Evolutionary conservation across 1,140 invertebrate genomes (phyloP), one percentile per base, ranked within the genome.

Genomic region (Ganaspis sp.): DNA sequence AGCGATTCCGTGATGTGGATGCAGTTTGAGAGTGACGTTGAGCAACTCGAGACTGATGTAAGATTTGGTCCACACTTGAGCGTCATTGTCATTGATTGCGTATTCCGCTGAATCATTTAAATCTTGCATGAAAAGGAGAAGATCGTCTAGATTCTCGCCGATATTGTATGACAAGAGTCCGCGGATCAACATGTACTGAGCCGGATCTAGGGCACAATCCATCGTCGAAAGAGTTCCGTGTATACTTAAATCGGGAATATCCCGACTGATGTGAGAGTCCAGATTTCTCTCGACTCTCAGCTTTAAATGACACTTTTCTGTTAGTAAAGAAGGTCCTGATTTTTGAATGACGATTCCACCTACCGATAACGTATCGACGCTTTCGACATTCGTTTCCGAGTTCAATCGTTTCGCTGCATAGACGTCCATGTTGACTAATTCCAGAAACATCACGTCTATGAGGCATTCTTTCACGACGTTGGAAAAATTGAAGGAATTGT

Each of bases 141-240:
- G 90, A 82, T 97, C 95, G 75, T 96, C 95, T 12, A 98, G 91
- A 77, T 94, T 93, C 89, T 99, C 98, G 15, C 97, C 98, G 53
- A 99, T 94, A 92, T 99, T 99, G 87, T 97, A 96, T 0, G 94
- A 94, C 0, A 99, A 91, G 21, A 99, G 92, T 23, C 97, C 98
- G 69, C 96, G 93, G 19, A 99, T 94, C 9, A 99, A 88, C 88
- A 95, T 95, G 88, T 99, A 99, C 87, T 99, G 97, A 15, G 94
- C 92, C 19, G 95, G 92, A 91, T 98, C 95, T 21, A 99, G 86
- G n/a, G 94, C 93, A 74, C 95, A 94, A 85, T 96, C 94, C 78
- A 99, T 93, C 29, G 96, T 97, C 0, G 97, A 97, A 53, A 99
- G 91, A 19, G 94, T 94, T 17, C 97, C 98, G 73, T 96, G 94